phyloP scores from a whole-genome alignment of 1,140 invertebrate species.

The Heliothis virescens region DNA sequence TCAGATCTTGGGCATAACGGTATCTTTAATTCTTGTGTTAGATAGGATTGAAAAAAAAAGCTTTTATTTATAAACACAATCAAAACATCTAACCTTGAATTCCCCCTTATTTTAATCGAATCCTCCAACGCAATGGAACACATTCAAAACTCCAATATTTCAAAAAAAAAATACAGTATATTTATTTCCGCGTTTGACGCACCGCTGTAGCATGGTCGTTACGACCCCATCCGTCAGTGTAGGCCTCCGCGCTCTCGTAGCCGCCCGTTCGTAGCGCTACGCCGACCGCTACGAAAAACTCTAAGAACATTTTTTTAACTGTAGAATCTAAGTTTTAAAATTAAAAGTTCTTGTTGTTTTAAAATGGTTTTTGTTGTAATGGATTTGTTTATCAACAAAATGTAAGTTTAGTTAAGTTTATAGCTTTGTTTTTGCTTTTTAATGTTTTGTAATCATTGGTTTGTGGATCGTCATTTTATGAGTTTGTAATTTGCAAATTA shows the following conservation, averaged over 20 bases:
- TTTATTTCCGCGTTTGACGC: constrained; percentile 29
- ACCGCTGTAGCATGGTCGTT: constrained; percentile 15
- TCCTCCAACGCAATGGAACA: not conserved
- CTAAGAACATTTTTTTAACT: constrained; percentile 11
- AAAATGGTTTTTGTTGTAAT: constrained; percentile 15
- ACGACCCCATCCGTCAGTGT: constrained; percentile 57
- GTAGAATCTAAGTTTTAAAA: not conserved
- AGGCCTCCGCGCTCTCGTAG: constrained; percentile 58
- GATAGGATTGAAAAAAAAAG: too few species aligned
- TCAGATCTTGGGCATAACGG: too few species aligned
- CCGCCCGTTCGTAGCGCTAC: constrained; percentile 55
- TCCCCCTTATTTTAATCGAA: not conserved
- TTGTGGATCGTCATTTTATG: constrained; percentile 38
- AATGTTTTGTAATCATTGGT: constrained; percentile 44
- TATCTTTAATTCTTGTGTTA: too few species aligned
- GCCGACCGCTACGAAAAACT: constrained; percentile 58
- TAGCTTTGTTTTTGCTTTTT: constrained; percentile 16
- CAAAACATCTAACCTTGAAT: constrained; percentile 14
- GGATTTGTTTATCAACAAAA: constrained; percentile 28
- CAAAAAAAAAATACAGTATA: constrained; percentile 15
- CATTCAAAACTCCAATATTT: constrained; percentile 20
- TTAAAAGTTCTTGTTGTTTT: constrained; percentile 23
- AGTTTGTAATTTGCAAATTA: constrained; percentile 33
- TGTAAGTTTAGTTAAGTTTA: constrained; percentile 27
- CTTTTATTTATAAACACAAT: not conserved